phyloP scores from a whole-genome alignment of 2,113 vertebrate species.

The Chloroceryle aenea region DNA sequence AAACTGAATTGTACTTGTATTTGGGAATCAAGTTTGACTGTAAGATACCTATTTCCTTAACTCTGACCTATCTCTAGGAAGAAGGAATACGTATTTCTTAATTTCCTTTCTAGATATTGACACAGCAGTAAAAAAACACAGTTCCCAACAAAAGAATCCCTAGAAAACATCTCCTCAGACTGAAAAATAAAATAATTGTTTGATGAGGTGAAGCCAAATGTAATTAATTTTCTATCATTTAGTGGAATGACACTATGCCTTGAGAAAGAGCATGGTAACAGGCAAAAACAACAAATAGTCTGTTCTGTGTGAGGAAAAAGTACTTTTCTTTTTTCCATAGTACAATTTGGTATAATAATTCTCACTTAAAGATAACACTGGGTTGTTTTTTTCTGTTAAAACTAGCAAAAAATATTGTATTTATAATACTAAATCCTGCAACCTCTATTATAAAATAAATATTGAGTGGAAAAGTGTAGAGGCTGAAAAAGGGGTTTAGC shows the following conservation, averaged over 20 bases:
- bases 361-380: background rate
- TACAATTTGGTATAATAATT: background rate
- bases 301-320: background rate
- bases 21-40: background rate
- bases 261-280: background rate
- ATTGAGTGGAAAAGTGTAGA: background rate
- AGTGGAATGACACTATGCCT: accelerated
- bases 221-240: background rate
- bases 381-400: background rate
- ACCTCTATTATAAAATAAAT: background rate
- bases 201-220: background rate
- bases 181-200: background rate
- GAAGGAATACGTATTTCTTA: background rate
- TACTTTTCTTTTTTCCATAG: accelerated
- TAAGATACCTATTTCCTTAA: background rate
- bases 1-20: background rate
- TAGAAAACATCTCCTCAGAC: background rate
- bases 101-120: background rate
- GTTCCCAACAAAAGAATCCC: background rate
- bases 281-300: background rate
- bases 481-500: background rate
- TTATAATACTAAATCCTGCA: background rate
- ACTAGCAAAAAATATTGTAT: background rate
- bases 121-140: background rate
- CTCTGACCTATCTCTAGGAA: background rate